Evolutionary conservation across 2,797 vertebrate species (phyloP).

Genomic region (Spondyliosoma cantharus): DNA sequence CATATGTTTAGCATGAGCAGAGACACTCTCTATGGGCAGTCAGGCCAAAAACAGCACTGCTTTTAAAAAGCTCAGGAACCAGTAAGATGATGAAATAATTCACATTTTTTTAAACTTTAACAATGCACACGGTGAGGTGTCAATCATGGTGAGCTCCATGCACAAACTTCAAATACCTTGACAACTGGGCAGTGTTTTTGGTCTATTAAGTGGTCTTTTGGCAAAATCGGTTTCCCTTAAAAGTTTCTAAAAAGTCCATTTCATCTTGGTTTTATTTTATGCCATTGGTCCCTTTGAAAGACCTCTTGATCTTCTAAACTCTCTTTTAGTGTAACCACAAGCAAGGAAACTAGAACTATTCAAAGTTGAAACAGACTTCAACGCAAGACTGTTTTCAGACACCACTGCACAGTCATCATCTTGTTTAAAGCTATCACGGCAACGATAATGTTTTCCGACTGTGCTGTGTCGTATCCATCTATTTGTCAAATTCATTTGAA

Average conservation of each 20-base stretch:
- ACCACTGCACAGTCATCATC: neutral
- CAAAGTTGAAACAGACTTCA: neutral
- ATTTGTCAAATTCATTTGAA: no score
- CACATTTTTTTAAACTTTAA: neutral
- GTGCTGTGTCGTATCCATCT: neutral
- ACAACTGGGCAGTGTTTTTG: neutral
- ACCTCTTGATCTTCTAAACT: no score
- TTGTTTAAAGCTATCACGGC: neutral
- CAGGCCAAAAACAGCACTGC: neutral
- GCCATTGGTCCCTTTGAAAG: no score
- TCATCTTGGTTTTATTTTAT: no score
- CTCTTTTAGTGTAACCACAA: no score
- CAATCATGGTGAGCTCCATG: neutral
- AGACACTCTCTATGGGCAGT: neutral
- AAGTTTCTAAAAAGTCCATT: no score
- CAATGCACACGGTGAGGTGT: neutral
- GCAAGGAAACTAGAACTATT: neutral
- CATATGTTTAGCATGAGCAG: neutral
- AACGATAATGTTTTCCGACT: neutral
- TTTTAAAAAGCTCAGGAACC: neutral
- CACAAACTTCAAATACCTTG: neutral
- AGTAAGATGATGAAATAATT: neutral
- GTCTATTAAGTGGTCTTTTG: neutral
- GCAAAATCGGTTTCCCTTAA: neutral
- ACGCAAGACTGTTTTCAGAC: neutral